phyloP scores from a whole-genome alignment of 2,888 invertebrate genomes.

The Minunthozetes semirufus region DNA sequence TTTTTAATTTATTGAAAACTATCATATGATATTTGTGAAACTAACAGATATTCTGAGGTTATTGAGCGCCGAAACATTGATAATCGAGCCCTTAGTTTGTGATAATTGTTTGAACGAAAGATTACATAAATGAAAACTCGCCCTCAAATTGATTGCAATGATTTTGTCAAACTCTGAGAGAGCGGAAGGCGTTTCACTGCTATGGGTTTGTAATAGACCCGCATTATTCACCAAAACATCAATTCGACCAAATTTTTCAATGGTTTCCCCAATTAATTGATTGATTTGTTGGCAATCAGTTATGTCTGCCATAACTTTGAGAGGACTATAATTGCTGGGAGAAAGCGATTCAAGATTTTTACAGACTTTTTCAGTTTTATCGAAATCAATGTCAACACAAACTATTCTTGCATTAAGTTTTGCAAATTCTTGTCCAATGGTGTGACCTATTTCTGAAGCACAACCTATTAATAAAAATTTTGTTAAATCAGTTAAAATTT shows the following conservation, averaged over 20 bases:
- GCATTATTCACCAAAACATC: constrained; percentile 35
- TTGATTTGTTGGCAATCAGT: not conserved
- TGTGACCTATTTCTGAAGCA: not conserved
- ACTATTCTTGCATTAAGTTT: not conserved
- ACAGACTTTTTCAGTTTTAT: not conserved
- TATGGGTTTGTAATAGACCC: not conserved
- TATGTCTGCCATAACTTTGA: not conserved
- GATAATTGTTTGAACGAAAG: not conserved
- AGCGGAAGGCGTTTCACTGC: not conserved
- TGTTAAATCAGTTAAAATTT: not conserved
- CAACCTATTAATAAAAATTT: not conserved
- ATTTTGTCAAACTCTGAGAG: constrained; percentile 28
- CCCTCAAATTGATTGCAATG: constrained; percentile 27
- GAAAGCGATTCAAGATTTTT: not conserved
- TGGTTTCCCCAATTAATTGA: constrained; percentile 9
- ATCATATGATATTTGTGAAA: not conserved
- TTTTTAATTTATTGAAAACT: not conserved
- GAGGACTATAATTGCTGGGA: not conserved
- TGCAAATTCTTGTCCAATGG: not conserved
- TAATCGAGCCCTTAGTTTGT: constrained; percentile 20
- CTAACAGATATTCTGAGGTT: constrained; percentile 7
- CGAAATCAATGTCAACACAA: not conserved
- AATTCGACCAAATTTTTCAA: constrained; percentile 9
- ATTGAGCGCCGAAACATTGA: constrained; percentile 15
- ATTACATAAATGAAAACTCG: constrained; percentile 22